Evolutionary conservation across 2,888 invertebrate genomes (phyloP), one percentile per base, ranked within the genome.

Genomic region (Drosophila recens): DNA sequence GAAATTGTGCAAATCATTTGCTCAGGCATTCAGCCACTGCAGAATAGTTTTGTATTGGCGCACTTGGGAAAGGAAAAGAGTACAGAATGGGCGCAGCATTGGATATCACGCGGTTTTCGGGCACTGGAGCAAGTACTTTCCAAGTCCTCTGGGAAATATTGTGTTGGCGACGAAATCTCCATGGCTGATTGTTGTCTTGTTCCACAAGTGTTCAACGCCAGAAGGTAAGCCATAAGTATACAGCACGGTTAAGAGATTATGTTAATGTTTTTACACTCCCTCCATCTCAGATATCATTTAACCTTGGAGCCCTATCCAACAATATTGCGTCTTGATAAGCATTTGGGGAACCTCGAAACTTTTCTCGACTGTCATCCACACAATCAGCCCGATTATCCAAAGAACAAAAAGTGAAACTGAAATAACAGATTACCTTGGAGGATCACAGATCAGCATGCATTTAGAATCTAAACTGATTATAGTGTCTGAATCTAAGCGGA

Each of bases 101-200:
- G 97, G 97, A 98, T 99, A 79, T 95, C 95, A 20, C 94, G 96
- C 66, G 98, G 98, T 2, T 97, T 99, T 91, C 93, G 95, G 90
- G 98, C 97, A 0, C 95, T 98, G 8, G 99, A 99, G 93, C 96
- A 96, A 89, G 93, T 97, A 34, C 93, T 99, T 6, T 95, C 96
- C 0, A 94, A 95, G 0, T 96, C 96, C 49, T 96, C 98, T 52
- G 98, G 97, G 3, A 97, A 97, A 91, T 99, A 97, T 91, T 97
- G 97, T 90, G 97, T 98, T 3, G 99, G 99, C 0, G 97, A 99
- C 93, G 96, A 96, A 76, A 95, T 99, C 58, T 97, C 98, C 0
- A 93, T 99, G 90, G 99, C 99, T 4, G 99, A 99, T 93, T 96
- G 98, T 89, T 98, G 97, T 91, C 94, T 99, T 59, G 97, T 99